Percentiles rank a stretch among this genome's conserved stretches.
These are phyloP conservation scores for Eupeodes luniger DNA, from an alignment of 2,888 invertebrate genomes.

Conservation along the genomic window DNA sequence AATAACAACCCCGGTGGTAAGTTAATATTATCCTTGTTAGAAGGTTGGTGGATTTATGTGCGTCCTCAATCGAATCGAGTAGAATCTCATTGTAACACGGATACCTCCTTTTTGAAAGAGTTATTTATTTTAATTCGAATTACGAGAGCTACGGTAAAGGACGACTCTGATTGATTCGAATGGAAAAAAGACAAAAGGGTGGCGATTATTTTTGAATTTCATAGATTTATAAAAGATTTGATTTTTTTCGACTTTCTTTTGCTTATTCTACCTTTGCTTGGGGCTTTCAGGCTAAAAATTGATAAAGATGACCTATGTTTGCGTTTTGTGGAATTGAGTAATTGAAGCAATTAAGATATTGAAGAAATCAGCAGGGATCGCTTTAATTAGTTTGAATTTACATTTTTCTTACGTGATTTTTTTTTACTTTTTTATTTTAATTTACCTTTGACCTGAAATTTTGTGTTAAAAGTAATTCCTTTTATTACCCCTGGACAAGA, in stretches of 20 bases:
- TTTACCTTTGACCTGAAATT: too few relatives aligned
- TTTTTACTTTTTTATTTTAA: too few relatives aligned
- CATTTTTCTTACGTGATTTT: too few relatives aligned
- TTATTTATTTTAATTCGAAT: conserved; percentile 22
- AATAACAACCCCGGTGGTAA: conserved; percentile 4
- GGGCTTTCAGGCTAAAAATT: too few relatives aligned
- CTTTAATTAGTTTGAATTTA: too few relatives aligned
- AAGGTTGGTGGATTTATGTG: conserved; percentile 2
- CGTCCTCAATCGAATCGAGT: neutral
- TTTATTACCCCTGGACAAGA: too few relatives aligned
- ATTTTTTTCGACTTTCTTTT: neutral
- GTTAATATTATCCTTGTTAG: conserved; percentile 27
- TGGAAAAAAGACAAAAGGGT: neutral
- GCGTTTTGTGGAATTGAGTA: too few relatives aligned
- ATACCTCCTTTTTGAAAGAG: conserved; percentile 2
- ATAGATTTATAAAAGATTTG: neutral
- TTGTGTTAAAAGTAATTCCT: too few relatives aligned
- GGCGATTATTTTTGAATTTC: conserved; percentile 21
- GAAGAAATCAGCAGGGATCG: too few relatives aligned
- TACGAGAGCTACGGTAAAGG: neutral
- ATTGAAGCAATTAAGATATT: too few relatives aligned
- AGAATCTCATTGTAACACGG: neutral
- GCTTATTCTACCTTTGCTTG: neutral
- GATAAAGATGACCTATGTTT: too few relatives aligned
- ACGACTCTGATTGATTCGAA: conserved; percentile 19